phyloP scores from a whole-genome alignment of 37 sponge, comb jelly and placozoan genomes.

The Theonella swinhoei region DNA sequence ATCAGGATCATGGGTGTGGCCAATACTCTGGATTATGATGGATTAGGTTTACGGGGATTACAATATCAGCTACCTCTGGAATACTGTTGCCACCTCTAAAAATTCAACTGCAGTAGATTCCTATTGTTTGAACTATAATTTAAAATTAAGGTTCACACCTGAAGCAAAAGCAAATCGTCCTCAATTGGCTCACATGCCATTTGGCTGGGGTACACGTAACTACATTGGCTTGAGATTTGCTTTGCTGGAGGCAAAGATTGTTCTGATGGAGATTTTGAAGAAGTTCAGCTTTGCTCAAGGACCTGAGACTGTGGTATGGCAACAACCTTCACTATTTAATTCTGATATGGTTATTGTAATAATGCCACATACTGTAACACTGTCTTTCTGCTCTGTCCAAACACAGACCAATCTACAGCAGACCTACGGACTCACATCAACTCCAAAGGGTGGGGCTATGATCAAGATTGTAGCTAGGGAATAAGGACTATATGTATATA shows the following conservation, averaged over 20 bases:
- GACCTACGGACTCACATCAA: background rate
- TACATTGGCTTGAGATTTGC: conserved; percentile 87
- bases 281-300: conserved; percentile 49
- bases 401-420: background rate
- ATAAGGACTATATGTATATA: too few relatives aligned
- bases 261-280: conserved; percentile 55
- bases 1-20: conserved; percentile 70
- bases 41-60: conserved; percentile 34
- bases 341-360: background rate
- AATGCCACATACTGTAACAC: too few relatives aligned
- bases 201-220: conserved; percentile 76
- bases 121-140: too few relatives aligned
- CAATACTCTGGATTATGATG: conserved; percentile 69
- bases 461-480: background rate
- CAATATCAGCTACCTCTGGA: conserved; percentile 29
- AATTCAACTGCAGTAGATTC: background rate
- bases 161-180: conserved; percentile 62
- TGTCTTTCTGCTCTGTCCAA: too few relatives aligned
- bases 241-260: conserved; percentile 76
- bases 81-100: conserved; percentile 15
- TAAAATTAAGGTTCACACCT: conserved; percentile 52
- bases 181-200: conserved; percentile 68
- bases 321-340: background rate
- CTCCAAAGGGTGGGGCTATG: background rate
- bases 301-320: conserved; percentile 45